phyloP scores from a whole-genome alignment of 2,113 vertebrate species.

The Potamarius usumacintae region DNA sequence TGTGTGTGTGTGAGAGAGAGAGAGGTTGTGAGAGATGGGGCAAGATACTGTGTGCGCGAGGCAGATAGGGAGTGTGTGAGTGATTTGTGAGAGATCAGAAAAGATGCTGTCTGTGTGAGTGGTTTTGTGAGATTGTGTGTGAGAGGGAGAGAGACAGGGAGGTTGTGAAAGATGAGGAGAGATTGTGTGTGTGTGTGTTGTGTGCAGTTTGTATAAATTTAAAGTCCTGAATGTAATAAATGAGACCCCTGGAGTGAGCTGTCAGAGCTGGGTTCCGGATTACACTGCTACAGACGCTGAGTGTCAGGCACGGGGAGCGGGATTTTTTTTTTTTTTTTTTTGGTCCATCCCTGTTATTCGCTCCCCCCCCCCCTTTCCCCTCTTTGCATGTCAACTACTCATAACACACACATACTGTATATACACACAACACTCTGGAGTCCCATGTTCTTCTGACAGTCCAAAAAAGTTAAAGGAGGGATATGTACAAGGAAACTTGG shows the following conservation, averaged over 20 bases:
- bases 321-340: not conserved
- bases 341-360: slow-evolving; percentile 37
- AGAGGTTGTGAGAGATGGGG: too few relatives aligned
- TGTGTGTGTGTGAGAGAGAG: too few relatives aligned
- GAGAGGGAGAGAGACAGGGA: too few relatives aligned
- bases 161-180: too few relatives aligned
- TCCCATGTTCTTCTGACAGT: not conserved
- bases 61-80: too few relatives aligned
- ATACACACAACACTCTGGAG: not conserved
- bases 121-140: too few relatives aligned
- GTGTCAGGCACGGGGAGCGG: slow-evolving; percentile 65
- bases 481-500: slow-evolving; percentile 44
- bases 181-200: too few relatives aligned
- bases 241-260: not conserved
- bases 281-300: slow-evolving; percentile 43
- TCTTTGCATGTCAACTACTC: slow-evolving; percentile 30
- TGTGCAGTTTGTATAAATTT: not conserved
- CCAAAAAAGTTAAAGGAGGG: slow-evolving; percentile 37
- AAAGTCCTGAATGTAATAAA: not conserved
- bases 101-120: too few relatives aligned
- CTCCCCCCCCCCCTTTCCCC: slow-evolving; percentile 40
- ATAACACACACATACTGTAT: slow-evolving; percentile 22
- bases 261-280: slow-evolving; percentile 18
- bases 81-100: too few relatives aligned
- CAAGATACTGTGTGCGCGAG: too few relatives aligned